Conservation (phyloP, 2,797 vertebrate species). For the Hipposideros larvatus region DNA sequence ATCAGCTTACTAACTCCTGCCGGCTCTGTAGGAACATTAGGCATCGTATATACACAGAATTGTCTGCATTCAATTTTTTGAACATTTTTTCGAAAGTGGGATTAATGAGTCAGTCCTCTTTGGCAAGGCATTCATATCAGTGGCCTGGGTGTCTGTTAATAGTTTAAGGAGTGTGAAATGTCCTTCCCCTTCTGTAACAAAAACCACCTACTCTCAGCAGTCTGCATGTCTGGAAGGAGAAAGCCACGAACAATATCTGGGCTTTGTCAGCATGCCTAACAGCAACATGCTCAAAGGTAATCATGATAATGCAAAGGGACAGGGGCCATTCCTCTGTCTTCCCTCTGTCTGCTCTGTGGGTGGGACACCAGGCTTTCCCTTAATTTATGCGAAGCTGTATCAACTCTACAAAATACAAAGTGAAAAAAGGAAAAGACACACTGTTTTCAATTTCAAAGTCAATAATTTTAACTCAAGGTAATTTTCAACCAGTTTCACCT, state of each 20-base stretch:
- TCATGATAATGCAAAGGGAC: neutral
- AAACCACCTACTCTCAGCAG: neutral
- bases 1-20: neutral
- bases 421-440: neutral
- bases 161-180: slow-evolving; percentile 40
- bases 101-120: neutral
- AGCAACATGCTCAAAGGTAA: neutral
- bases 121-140: neutral
- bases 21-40: neutral
- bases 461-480: neutral
- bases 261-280: neutral
- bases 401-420: neutral
- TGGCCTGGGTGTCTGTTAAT: neutral
- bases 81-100: neutral
- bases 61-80: neutral
- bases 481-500: neutral
- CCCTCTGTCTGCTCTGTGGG: neutral
- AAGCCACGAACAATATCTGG: neutral
- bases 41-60: neutral
- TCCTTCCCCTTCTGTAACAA: neutral
- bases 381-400: neutral
- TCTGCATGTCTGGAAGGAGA: neutral
- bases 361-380: neutral
- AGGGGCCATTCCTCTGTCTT: neutral
- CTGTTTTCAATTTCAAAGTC: slow-evolving; percentile 25